These are phyloP conservation scores for Oxyura jamaicensis DNA, from an alignment of 2,113 vertebrate genomes.

Conservation along the genomic window DNA sequence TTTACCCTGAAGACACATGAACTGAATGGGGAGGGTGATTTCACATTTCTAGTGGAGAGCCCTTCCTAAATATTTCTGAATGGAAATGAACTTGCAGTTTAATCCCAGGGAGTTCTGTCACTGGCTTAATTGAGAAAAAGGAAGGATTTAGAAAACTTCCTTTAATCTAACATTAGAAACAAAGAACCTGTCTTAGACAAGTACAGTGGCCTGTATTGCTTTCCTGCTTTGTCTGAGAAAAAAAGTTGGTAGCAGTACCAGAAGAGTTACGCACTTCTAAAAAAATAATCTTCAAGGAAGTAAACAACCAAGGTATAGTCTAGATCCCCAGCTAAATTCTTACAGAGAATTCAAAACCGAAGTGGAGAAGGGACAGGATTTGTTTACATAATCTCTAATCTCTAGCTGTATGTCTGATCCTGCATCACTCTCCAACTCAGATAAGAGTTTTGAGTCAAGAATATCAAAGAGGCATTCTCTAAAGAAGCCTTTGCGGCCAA, in stretches of 20 bases:
- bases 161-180: not conserved
- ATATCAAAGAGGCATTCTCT: not conserved
- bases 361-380: constrained; percentile 1
- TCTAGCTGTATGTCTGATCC: not conserved
- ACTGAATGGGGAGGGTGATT: not conserved
- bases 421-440: not conserved
- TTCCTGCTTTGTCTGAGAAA: not conserved
- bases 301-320: not conserved
- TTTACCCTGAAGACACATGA: not conserved
- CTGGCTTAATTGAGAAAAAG: not conserved
- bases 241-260: not conserved
- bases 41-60: not conserved
- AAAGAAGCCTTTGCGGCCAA: not conserved
- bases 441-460: not conserved
- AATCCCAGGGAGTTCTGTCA: not conserved
- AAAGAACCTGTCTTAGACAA: not conserved
- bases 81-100: not conserved
- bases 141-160: not conserved
- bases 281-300: not conserved
- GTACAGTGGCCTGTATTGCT: not conserved
- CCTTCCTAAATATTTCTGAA: not conserved
- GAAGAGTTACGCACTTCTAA: not conserved
- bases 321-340: not conserved
- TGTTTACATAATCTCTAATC: constrained; percentile 19
- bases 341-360: not conserved